Evolutionary conservation across 1,140 invertebrate genomes (phyloP).

Genomic region (Ceratosolen fusciceps): DNA sequence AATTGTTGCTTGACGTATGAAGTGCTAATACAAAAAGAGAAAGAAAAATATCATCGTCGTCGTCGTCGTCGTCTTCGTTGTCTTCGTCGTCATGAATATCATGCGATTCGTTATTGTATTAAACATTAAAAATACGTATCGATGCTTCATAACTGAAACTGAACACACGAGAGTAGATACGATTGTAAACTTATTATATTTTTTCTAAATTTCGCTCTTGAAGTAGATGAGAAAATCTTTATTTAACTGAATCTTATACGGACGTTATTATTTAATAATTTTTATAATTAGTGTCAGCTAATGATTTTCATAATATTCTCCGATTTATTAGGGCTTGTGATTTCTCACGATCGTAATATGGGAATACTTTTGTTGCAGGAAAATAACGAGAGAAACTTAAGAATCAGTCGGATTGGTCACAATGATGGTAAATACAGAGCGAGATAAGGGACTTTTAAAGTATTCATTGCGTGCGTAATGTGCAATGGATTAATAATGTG

Average conservation of each 20-base stretch:
- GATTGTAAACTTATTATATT: too few species aligned
- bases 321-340: not conserved
- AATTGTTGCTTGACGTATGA: conserved; percentile 1
- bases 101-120: not conserved
- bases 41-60: too few species aligned
- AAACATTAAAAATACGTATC: not conserved
- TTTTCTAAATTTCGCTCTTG: too few species aligned
- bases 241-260: too few species aligned
- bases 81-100: not conserved
- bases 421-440: not conserved
- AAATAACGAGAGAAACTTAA: not conserved
- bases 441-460: not conserved
- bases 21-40: too few species aligned
- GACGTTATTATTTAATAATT: too few species aligned
- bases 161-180: too few species aligned
- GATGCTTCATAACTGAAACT: too few species aligned
- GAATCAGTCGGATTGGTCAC: not conserved
- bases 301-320: too few species aligned
- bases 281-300: too few species aligned
- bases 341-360: not conserved
- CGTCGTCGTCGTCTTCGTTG: too few species aligned
- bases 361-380: not conserved
- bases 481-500: not conserved
- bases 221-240: too few species aligned
- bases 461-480: not conserved